These are phyloP conservation scores for Hecatera dysodea DNA, from an alignment of 2,888 invertebrate genomes.

Conservation along the genomic window DNA sequence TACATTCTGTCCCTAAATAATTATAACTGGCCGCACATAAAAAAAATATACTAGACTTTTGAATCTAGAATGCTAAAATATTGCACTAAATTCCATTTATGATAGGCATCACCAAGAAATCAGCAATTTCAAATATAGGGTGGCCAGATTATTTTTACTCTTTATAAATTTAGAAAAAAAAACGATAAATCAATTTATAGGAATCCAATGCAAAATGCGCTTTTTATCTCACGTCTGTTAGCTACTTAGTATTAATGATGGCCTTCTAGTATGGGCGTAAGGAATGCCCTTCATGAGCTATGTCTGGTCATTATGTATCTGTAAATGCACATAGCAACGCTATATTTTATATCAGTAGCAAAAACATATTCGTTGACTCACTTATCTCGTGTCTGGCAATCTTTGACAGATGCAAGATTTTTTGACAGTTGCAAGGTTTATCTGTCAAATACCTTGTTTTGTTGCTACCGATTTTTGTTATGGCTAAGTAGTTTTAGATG, in stretches of 20 bases:
- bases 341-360: background rate
- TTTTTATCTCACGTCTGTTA: background rate
- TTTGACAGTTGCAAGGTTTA: background rate
- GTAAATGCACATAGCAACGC: conserved; percentile 7
- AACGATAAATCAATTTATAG: background rate
- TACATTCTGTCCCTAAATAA: too few relatives aligned
- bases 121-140: too few relatives aligned
- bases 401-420: conserved; percentile 12
- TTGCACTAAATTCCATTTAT: too few relatives aligned
- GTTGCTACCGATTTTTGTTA: background rate
- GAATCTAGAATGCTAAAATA: too few relatives aligned
- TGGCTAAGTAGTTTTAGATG: background rate
- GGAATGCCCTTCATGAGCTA: background rate
- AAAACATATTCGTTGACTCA: background rate
- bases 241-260: background rate
- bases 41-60: too few relatives aligned
- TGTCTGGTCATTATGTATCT: background rate
- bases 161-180: background rate
- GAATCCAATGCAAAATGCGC: background rate
- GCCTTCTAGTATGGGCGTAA: background rate
- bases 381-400: conserved; percentile 26
- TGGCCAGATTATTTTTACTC: too few relatives aligned
- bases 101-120: too few relatives aligned
- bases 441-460: conserved; percentile 17
- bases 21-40: too few relatives aligned